Conservation (phyloP, 2,113 vertebrate genomes). For the Leucoraja erinaceus region DNA sequence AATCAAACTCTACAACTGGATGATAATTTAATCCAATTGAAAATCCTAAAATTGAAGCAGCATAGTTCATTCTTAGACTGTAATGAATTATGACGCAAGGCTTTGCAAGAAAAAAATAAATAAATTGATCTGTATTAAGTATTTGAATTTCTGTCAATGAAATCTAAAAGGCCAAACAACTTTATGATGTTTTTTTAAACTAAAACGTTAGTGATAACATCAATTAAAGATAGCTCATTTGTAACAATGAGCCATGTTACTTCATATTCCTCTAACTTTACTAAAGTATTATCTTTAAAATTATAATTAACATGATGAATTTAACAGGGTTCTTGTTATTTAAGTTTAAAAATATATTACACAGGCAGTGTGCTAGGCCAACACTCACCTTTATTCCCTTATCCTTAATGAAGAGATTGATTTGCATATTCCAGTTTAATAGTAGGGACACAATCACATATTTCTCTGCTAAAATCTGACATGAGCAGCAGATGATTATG, state of each 20-base stretch:
- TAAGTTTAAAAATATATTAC: background rate
- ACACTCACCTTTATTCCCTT: background rate
- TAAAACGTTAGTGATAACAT: background rate
- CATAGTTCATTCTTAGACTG: background rate
- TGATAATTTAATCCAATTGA: background rate
- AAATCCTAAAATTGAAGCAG: background rate
- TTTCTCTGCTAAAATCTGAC: background rate
- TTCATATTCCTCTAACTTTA: background rate
- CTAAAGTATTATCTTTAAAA: background rate
- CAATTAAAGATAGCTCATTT: background rate
- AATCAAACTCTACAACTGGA: background rate
- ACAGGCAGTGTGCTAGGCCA: background rate
- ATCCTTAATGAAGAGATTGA: slow-evolving; percentile 5
- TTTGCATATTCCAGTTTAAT: background rate
- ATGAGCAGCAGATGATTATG: background rate
- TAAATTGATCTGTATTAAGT: background rate
- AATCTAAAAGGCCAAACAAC: background rate
- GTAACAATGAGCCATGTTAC: background rate
- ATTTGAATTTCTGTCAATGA: background rate
- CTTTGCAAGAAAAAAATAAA: background rate
- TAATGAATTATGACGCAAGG: background rate
- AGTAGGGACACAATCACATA: background rate
- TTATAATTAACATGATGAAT: background rate
- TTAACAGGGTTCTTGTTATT: background rate
- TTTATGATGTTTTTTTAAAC: background rate